Base-by-base conservation (phyloP, 2,113 vertebrate species). In the Triplophysa dalaica region DNA sequence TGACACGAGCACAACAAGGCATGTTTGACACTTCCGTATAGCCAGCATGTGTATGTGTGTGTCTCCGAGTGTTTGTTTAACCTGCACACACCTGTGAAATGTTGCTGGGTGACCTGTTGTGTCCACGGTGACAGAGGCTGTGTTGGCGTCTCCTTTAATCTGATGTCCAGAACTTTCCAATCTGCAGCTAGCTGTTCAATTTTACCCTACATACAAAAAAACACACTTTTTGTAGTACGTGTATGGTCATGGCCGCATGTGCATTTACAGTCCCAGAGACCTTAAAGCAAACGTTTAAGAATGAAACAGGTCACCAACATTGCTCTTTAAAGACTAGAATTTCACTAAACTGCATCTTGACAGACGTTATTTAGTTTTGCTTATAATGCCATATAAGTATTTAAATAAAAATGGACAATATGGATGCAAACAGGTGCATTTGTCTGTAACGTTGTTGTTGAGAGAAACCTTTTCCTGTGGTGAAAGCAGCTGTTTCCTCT, bases 101-200 rank as follows among this genome's bases (percentile, higher is more conserved):
- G 92, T 58, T 91, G 86, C 76, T 93, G 93, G 29, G 91, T 82
- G 8, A 90, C 86, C 24, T 88, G 91, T 11, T 87, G 90, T 3
- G 84, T 89, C 91, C 91, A 92, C 0, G 89, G 87, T 60, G 88
- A 89, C 19, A 83, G 22, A 1, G 89, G 73, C 0, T 82, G 82
- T 70, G 87, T 88, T 12, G 87, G 87, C 56, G 89, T 82, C 67
- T 93, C 92, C 85, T 91, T 91, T 61, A 94, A 73, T 17, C 82
- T 87, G 11, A 83, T 24, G 61, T 93, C 92, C 75, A 94, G 87
- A 48, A 86, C 84, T 86, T 92, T 94, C 92, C 93, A 94, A 56
- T 93, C 92, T 13, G 85, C 86, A 8, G 91, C 93, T 74, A 94
- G 82, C 87, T 92, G 86, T 68, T 93, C 93, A 61, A 93, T 89